Evolutionary conservation across 2,797 vertebrate genomes (phyloP).

Genomic region (Rhinogobio ventralis): DNA sequence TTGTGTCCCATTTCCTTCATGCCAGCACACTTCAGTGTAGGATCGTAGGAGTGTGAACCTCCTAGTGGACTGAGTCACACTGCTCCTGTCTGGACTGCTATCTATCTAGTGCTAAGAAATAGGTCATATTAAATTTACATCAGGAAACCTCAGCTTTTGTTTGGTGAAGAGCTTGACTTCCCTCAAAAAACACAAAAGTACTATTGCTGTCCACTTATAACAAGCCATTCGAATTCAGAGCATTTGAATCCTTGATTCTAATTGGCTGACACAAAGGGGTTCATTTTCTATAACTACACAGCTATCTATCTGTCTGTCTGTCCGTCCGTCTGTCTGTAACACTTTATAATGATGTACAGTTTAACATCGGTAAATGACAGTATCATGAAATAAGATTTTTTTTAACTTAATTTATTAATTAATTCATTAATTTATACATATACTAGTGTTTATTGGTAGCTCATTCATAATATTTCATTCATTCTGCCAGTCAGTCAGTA

Average conservation of each 20-base stretch:
- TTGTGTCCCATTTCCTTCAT: slow-evolving; percentile 23
- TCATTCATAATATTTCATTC: background rate
- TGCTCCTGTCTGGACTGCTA: slow-evolving; percentile 49
- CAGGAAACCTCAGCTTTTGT: background rate
- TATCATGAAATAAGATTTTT: too few relatives aligned
- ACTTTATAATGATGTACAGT: background rate
- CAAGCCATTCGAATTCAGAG: too few relatives aligned
- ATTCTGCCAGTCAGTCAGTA: background rate
- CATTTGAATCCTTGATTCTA: background rate
- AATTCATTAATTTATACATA: background rate
- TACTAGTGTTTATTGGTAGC: background rate
- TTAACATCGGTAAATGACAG: background rate
- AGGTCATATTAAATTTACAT: slow-evolving; percentile 44
- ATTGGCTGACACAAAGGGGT: background rate
- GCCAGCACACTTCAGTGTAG: slow-evolving; percentile 9
- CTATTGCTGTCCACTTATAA: background rate
- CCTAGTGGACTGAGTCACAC: slow-evolving; percentile 55
- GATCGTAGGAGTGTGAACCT: slow-evolving; percentile 54
- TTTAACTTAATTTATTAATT: background rate
- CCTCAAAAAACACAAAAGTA: background rate
- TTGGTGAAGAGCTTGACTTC: background rate
- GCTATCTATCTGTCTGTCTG: background rate
- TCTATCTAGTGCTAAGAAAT: slow-evolving; percentile 49
- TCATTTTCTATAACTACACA: too few relatives aligned
- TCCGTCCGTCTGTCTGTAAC: background rate